Base-by-base conservation (phyloP, 2,797 vertebrate species). In the Lacerta bilineata region DNA sequence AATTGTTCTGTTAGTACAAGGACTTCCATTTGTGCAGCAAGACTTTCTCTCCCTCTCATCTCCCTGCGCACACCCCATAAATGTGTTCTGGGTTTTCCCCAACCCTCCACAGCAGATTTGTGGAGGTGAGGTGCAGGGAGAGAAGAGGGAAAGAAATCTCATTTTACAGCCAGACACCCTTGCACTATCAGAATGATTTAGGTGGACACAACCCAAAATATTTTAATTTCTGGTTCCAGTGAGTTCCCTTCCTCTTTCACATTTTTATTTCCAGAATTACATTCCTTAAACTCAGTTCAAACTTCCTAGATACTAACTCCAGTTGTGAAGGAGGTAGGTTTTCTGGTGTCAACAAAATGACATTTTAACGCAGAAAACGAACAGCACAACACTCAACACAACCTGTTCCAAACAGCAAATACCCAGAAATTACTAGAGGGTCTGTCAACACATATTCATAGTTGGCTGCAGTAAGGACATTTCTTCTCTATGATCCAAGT, bases 271-370 rank as follows among this genome's bases (percentile, higher is more conserved):
- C 50, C 43, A 23, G 43, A 88, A 61, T 3, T 7, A 10, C 13
- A 74, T 3, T 91, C 25, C 76, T 83, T 23, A 59, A 0, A 0
- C 76, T 43, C 50, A 64, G 87, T 64, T 33, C 1, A 84, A 39
- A 75, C 17, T 25, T 84, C 2, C 71, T 84, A 75, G 29, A 64
- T 87, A 55, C 84, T 88, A 81, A 92, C 83, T n/a, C 6, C 74
- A 83, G 50, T 36, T 84, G 6, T 36, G 81, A 59, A 8, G 88
- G 61, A 88, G 91, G n/a, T 1, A 75, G 50, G 11, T 71, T 83
- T 29, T 59, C 85, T 50, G 33, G 69, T 29, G 82, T 2, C 5
- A 36, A 18, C 29, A 41, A 39, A 23, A 64, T 18, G 29, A 83
- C 8, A 10, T 86, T 90, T 85, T 64, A 2, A 0, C 4, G 33